A percentile compares a stretch with the other conserved stretches of the same genome.
These are phyloP conservation scores for Megalops cyprinoides DNA, from an alignment of 2,797 vertebrate species.

Conservation along the genomic window DNA sequence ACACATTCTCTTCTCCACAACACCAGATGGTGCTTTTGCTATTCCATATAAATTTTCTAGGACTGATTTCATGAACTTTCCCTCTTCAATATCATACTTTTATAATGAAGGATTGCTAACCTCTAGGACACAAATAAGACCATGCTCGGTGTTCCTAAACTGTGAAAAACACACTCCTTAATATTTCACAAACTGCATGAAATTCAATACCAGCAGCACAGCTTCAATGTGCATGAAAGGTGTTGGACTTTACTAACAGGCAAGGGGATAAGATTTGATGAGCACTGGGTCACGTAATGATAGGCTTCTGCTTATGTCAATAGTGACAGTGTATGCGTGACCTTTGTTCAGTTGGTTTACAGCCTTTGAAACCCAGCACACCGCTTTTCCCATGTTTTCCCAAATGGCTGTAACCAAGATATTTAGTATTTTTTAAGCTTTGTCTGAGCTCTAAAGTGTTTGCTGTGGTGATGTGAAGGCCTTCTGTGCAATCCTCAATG, in stretches of 20 bases:
- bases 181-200: too few species aligned
- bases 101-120: slow-evolving; percentile 24
- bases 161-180: too few species aligned
- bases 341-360: neutral
- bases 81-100: too few species aligned
- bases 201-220: too few species aligned
- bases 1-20: too few species aligned
- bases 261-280: slow-evolving; percentile 34
- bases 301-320: neutral
- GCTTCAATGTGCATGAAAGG: too few species aligned
- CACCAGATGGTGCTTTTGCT: too few species aligned
- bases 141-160: too few species aligned
- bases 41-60: slow-evolving; percentile 1
- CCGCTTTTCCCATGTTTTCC: too few species aligned
- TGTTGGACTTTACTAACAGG: slow-evolving; percentile 39
- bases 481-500: neutral
- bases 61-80: slow-evolving; percentile 28
- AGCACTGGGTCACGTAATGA: neutral
- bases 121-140: too few species aligned
- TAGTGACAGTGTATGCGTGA: neutral
- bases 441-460: neutral
- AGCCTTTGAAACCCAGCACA: neutral
- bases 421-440: neutral
- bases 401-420: neutral
- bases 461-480: neutral